Evolutionary conservation across 2,888 invertebrate species (phyloP).

Genomic region (Camponotus fellah): DNA sequence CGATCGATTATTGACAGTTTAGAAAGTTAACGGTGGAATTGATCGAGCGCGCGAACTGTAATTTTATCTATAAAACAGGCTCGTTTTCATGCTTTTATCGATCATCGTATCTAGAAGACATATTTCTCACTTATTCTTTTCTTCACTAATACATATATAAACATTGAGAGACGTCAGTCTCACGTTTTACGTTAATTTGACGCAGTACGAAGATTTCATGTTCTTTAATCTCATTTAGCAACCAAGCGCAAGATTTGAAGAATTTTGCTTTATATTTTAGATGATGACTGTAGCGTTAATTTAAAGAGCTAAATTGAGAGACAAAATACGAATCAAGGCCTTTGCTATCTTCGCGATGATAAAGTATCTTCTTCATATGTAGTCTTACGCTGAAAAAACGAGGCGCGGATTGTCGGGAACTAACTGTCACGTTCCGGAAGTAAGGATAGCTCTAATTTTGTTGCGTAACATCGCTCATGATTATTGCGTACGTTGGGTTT

Average conservation of each 20-base stretch:
- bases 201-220: background rate
- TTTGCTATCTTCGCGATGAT: background rate
- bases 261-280: background rate
- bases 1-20: conserved; percentile 36
- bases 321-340: background rate
- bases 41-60: conserved; percentile 15
- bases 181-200: conserved; percentile 3
- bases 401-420: background rate
- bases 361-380: background rate
- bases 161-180: background rate
- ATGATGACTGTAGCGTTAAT: background rate
- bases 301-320: background rate
- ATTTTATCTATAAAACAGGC: conserved; percentile 28
- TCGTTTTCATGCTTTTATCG: conserved; percentile 3
- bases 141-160: background rate
- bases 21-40: conserved; percentile 43
- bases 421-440: conserved; percentile 45
- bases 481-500: conserved; percentile 6
- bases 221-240: background rate
- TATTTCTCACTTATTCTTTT: background rate
- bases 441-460: conserved; percentile 43
- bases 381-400: conserved; percentile 30
- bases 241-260: background rate
- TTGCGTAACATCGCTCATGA: conserved; percentile 35
- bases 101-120: background rate